These are phyloP conservation scores for Girardinus metallicus DNA, from an alignment of 2,797 vertebrate species.

Conservation along the genomic window DNA sequence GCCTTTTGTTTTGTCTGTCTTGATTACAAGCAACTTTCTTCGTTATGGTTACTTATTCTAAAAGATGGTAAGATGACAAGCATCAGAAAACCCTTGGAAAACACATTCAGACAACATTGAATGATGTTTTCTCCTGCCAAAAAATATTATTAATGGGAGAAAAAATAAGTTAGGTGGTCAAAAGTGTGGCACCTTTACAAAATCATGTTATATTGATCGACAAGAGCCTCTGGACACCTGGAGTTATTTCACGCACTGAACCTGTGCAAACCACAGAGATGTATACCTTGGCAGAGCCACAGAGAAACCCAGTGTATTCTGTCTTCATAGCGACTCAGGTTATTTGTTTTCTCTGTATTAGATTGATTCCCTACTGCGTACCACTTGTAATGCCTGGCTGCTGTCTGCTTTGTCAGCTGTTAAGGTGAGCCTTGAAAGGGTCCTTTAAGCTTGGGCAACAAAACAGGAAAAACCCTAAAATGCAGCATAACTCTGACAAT, in stretches of 20 bases:
- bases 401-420: slow-evolving; percentile 65
- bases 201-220: not conserved
- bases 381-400: slow-evolving; percentile 44
- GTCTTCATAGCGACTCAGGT: slow-evolving; percentile 39
- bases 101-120: not conserved
- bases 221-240: not conserved
- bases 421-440: slow-evolving; percentile 62
- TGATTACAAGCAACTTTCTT: not conserved
- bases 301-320: slow-evolving; percentile 37
- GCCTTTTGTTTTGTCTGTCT: no score
- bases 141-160: not conserved
- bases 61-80: not conserved
- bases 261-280: not conserved
- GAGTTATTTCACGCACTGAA: not conserved
- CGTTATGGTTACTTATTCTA: not conserved
- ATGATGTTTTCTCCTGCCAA: not conserved
- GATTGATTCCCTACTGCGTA: slow-evolving; percentile 68
- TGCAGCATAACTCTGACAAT: slow-evolving; percentile 41
- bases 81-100: not conserved
- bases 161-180: slow-evolving; percentile 5
- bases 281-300: slow-evolving; percentile 7
- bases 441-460: slow-evolving; percentile 51
- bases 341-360: slow-evolving; percentile 59
- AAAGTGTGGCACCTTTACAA: not conserved
- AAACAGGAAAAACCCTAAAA: slow-evolving; percentile 45